These are phyloP conservation scores for Liodrosophila aerea DNA, from an alignment of 2,888 invertebrate species.

Conservation along the genomic window DNA sequence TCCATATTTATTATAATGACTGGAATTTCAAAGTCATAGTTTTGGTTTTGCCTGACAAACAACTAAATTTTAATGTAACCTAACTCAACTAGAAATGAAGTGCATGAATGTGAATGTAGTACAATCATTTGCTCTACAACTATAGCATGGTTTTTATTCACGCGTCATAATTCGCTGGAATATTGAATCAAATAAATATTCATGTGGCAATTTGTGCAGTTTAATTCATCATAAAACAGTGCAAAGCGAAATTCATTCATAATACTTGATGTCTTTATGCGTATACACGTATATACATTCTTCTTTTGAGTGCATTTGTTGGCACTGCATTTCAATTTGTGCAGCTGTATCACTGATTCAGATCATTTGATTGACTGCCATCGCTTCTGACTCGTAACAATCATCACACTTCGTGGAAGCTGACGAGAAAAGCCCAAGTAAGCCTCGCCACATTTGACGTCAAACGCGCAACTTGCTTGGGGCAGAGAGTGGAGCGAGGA, in stretches of 20 bases:
- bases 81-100: too few species aligned
- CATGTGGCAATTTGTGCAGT: conserved; percentile 7
- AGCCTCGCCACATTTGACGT: conserved; percentile 53
- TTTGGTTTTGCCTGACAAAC: not conserved
- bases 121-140: too few species aligned
- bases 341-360: conserved; percentile 34
- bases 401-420: conserved; percentile 37
- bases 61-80: too few species aligned
- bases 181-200: conserved; percentile 27
- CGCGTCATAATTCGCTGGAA: conserved; percentile 6
- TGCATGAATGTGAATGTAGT: too few species aligned
- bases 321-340: conserved; percentile 49
- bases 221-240: conserved; percentile 14
- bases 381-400: conserved; percentile 20
- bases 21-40: not conserved
- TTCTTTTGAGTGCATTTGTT: conserved; percentile 25
- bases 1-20: not conserved
- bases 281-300: not conserved
- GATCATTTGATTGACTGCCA: conserved; percentile 42
- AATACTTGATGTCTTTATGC: too few species aligned
- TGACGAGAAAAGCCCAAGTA: conserved; percentile 47
- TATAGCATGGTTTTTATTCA: conserved; percentile 2
- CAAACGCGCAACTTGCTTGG: conserved; percentile 45
- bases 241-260: not conserved
- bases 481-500: not conserved